A percentile compares a stretch with the other conserved stretches of the same genome.
phyloP scores from a whole-genome alignment of 2,888 invertebrate species.

The Lycia hirtaria region DNA sequence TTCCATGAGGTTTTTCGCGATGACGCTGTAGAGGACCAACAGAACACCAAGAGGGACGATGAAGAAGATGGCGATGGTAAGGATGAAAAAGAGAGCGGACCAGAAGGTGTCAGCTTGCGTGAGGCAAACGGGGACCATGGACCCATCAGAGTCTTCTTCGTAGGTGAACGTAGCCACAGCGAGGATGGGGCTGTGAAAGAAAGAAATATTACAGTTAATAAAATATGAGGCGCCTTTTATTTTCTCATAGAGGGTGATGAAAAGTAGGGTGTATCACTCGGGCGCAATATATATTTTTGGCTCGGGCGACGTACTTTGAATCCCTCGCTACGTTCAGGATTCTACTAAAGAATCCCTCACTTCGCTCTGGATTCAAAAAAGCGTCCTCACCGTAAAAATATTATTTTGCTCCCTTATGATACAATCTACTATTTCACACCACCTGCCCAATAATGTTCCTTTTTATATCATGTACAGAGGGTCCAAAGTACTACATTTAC shows the following conservation, averaged over 20 bases:
- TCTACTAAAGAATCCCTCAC: too few species aligned
- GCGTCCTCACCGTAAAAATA: too few species aligned
- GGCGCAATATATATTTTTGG: too few species aligned
- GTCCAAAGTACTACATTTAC: too few species aligned
- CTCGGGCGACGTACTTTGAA: too few species aligned
- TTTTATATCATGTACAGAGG: too few species aligned
- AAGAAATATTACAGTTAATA: constrained; percentile 34
- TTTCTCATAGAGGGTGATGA: background rate
- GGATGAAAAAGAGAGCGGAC: constrained; percentile 92
- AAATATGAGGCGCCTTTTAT: background rate
- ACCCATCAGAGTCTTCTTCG: constrained; percentile 90
- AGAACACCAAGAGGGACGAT: constrained; percentile 92
- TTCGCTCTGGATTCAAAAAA: too few species aligned
- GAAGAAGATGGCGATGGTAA: constrained; percentile 93
- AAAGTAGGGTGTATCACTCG: too few species aligned
- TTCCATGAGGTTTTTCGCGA: constrained; percentile 93
- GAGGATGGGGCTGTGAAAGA: constrained; percentile 91
- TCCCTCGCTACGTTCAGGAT: too few species aligned
- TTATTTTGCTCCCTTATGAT: too few species aligned
- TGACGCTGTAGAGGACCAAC: constrained; percentile 92
- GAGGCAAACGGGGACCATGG: constrained; percentile 90
- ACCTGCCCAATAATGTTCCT: too few species aligned
- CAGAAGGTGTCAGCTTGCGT: constrained; percentile 92
- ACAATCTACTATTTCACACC: too few species aligned
- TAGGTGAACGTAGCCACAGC: constrained; percentile 91